Evolutionary conservation across 1,140 invertebrate genomes (phyloP), one percentile per base, ranked within the genome.

Genomic region (Bombus sylvicola): DNA sequence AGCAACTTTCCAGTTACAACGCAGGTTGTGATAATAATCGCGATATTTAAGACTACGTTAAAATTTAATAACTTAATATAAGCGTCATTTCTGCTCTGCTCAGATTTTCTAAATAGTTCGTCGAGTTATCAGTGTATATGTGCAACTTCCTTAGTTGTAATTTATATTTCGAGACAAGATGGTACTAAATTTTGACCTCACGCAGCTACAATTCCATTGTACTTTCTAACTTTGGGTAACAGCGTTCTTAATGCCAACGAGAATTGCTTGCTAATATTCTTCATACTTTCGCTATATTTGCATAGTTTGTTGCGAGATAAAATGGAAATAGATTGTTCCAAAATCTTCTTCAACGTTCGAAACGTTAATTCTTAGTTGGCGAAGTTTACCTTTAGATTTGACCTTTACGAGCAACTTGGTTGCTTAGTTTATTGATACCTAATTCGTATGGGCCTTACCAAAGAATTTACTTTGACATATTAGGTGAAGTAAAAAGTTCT

Each of bases 151-250:
- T 79, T 43, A 43, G 53, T 71, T 37, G 47, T 79, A 78, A 79
- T 84, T 84, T 69, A 84, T 79, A 79, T 84, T 78, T 79, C 25
- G 15, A 68, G 28, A n/a, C 37, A 57, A 13, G 39, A 74, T 83
- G 72, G 47, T 68, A 79, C 28, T 71, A 84, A 79, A 79, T 79
- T 83, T 69, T n/a, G 34, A 43, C 64, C 28, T 77, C 22, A 3
- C 18, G 9, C 39, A 12, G 75, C 39, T 79, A 22, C 72, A 84
- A 84, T 84, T 84, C 28, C 28, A 77, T 84, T 84, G 41, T 78
- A 39, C 34, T 25, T 25, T 31, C 66, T n/a, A 43, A 79, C 18
- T 71, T 71, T n/a, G 13, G 15, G 37, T 37, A 79, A 43, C n/a
- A 71, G 53, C 47, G 47, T 43, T 84, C 62, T 79, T 79, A 84